These are phyloP conservation scores for Brachyrhaphis roseni DNA, from an alignment of 2,797 vertebrate species.

Conservation along the genomic window DNA sequence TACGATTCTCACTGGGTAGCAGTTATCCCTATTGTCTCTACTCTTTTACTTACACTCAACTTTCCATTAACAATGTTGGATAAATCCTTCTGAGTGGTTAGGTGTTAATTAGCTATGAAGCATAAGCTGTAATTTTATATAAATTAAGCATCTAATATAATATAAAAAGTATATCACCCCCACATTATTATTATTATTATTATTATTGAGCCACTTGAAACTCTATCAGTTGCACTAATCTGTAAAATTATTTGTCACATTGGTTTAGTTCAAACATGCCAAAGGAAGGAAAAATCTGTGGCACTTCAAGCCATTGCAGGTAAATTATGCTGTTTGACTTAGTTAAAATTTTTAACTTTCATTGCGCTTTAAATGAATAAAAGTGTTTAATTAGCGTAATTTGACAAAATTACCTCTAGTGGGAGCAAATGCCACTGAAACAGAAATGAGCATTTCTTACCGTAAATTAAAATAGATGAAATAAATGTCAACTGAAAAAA, in stretches of 20 bases:
- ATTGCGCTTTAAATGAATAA: no score
- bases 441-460: not conserved
- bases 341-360: no score
- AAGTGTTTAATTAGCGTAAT: not conserved
- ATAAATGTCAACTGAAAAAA: not conserved
- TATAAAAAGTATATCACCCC: not conserved
- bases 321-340: no score
- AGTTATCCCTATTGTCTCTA: not conserved
- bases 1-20: not conserved
- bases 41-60: not conserved
- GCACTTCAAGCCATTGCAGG: no score
- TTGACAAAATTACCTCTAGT: not conserved
- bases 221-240: no score
- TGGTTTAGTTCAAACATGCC: no score
- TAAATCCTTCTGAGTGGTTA: not conserved
- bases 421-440: not conserved
- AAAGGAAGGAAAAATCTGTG: no score
- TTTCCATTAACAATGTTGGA: not conserved
- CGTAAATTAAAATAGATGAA: no score
- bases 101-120: not conserved
- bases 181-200: no score
- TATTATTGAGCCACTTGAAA: no score
- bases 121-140: not conserved
- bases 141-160: not conserved
- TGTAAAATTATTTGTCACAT: no score